A percentile compares a stretch with the other conserved stretches of the same genome.
Evolutionary conservation across 2,113 vertebrate genomes (phyloP).

Genomic region (Dissostichus mawsoni): DNA sequence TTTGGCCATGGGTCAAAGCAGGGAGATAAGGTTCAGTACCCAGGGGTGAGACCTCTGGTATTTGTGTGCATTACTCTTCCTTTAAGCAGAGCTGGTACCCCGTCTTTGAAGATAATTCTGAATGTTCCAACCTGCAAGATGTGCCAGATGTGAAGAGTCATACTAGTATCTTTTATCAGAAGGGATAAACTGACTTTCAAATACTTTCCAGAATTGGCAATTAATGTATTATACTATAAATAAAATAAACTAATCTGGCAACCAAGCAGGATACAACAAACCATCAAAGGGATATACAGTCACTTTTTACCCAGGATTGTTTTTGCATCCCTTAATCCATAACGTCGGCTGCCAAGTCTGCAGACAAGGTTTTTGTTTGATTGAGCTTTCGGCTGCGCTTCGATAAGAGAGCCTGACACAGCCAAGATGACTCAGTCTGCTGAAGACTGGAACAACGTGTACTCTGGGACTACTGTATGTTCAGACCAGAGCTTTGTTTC

Average conservation of each 20-base stretch:
- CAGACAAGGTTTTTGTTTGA: conserved; percentile 65
- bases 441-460: conserved; percentile 59
- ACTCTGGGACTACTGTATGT: conserved; percentile 49
- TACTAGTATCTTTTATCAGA: neutral
- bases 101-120: conserved; percentile 14
- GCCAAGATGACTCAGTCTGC: conserved; percentile 66
- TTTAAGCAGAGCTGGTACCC: conserved; percentile 13
- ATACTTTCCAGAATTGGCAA: conserved; percentile 13
- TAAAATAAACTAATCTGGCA: conserved; percentile 25
- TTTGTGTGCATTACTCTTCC: conserved; percentile 3
- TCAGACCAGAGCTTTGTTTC: conserved; percentile 37
- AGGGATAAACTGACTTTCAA: conserved; percentile 9
- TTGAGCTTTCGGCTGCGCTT: conserved; percentile 30
- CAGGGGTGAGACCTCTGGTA: conserved; percentile 18
- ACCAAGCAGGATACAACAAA: conserved; percentile 24
- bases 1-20: conserved; percentile 41
- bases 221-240: neutral
- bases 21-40: conserved; percentile 56
- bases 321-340: conserved; percentile 28
- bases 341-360: conserved; percentile 42
- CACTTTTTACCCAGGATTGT: conserved; percentile 32
- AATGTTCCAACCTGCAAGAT: conserved; percentile 4
- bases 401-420: conserved; percentile 58
- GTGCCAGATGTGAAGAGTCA: conserved; percentile 47
- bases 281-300: conserved; percentile 20